phyloP scores from a whole-genome alignment of 2,888 invertebrate genomes.

The Seira sanloemensis region DNA sequence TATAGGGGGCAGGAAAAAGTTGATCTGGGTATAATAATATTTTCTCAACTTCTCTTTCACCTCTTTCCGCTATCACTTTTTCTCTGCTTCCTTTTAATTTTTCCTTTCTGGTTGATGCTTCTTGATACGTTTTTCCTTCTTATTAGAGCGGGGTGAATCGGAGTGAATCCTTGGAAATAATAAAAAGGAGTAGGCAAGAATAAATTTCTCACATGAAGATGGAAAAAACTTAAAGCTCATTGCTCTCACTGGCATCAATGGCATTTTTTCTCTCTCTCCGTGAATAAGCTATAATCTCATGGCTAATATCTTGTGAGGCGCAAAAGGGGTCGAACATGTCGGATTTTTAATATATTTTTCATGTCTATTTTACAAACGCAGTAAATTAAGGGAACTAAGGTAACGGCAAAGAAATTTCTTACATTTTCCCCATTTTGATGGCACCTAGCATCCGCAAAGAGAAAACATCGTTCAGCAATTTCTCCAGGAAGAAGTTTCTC shows the following conservation, averaged over 20 bases:
- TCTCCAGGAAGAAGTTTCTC: background rate
- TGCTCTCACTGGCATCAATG: too few relatives aligned
- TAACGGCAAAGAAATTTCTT: background rate
- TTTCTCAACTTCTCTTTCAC: constrained; percentile 32
- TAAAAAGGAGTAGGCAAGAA: too few relatives aligned
- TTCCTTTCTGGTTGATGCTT: constrained; percentile 20
- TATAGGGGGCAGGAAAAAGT: constrained; percentile 49
- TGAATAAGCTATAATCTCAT: too few relatives aligned
- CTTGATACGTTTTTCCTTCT: constrained; percentile 29
- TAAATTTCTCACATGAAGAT: too few relatives aligned
- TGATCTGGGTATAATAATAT: constrained; percentile 53
- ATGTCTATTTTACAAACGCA: too few relatives aligned
- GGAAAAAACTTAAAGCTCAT: too few relatives aligned
- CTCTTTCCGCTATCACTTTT: constrained; percentile 18
- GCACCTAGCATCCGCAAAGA: background rate
- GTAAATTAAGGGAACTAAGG: background rate
- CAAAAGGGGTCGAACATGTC: too few relatives aligned
- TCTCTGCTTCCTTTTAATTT: constrained; percentile 25
- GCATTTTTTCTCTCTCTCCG: too few relatives aligned
- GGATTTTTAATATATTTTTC: too few relatives aligned
- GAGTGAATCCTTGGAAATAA: too few relatives aligned
- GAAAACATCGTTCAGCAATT: background rate
- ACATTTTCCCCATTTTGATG: background rate
- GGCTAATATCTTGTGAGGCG: too few relatives aligned
- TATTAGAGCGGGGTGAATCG: background rate